Evolutionary conservation across 2,888 invertebrate genomes (phyloP), one percentile per base, ranked within the genome.

Genomic region (Drosophila acutilabella): DNA sequence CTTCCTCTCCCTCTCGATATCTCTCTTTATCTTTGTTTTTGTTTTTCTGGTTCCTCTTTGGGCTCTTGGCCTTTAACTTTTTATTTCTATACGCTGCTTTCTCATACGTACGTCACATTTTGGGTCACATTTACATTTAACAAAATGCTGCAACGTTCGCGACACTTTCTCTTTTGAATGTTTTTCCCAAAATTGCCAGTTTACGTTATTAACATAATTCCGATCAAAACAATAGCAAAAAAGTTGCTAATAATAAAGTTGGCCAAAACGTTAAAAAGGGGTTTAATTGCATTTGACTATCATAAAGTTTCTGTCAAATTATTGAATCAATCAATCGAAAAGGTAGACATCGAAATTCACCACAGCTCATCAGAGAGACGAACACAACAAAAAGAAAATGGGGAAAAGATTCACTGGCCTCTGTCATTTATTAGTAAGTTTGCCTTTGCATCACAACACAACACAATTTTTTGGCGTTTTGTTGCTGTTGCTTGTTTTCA

Each of bases 111-210:
- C 64, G 64, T 56, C 45, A 36, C 60, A 61, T 78, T 78, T 78
- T 75, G 57, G 75, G 78, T 66, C 78, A 78, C 71, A 78, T 78
- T 78, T 78, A 75, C 78, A 78, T 78, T 78, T 72, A 59, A 78
- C 61, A 66, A 71, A 65, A 65, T 78, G 68, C 60, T 78, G 70
- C 71, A 78, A 66, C 56, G 69, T 56, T 78, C 65, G 70, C 66
- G 80, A 81, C 80, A 83, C 83, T 83, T 83, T 83, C 83, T 83
- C 87, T 83, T 83, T 83, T 81, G 69, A 45, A 51, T 66, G 40
- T 53, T 26, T 40, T 38, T 26, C 57, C 50, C 30, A 48, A 47
- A 45, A 53, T 11, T 54, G 61, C 59, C 64, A 20, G 33, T 6
- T 38, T 2, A 44, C 48, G 51, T 30, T 59, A 59, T 75, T 72